These are phyloP conservation scores for Anas bahamensis DNA, from an alignment of 2,797 vertebrate species.

Conservation along the genomic window DNA sequence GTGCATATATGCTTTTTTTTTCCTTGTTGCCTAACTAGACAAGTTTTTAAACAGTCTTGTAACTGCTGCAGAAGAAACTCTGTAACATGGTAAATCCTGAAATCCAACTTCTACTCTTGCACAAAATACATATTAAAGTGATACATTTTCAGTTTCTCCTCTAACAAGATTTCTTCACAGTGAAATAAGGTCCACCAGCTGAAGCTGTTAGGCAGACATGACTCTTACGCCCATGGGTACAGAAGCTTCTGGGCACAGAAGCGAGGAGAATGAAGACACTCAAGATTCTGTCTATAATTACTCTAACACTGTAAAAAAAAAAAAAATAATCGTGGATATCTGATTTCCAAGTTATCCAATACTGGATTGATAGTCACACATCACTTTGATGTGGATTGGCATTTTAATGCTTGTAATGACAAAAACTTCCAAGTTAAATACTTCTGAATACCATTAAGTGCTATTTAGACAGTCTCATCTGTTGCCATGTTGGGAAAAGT, in stretches of 20 bases:
- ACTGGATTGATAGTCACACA: background rate
- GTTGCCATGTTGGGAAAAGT: constrained; percentile 7
- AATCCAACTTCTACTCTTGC: background rate
- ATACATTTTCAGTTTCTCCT: background rate
- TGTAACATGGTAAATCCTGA: background rate
- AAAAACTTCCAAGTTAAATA: constrained; percentile 30
- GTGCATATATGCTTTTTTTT: background rate
- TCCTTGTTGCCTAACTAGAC: background rate
- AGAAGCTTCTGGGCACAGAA: background rate
- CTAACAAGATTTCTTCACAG: background rate
- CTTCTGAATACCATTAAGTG: constrained; percentile 9
- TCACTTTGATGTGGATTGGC: constrained; percentile 16
- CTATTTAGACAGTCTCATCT: constrained; percentile 9
- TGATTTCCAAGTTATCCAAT: background rate
- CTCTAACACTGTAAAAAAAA: background rate
- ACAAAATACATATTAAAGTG: background rate
- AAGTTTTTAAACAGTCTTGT: background rate
- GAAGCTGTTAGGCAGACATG: background rate
- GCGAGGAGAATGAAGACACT: background rate
- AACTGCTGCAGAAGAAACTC: background rate
- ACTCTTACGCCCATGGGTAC: background rate
- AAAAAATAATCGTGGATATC: background rate
- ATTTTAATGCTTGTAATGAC: constrained; percentile 9
- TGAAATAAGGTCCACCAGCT: background rate
- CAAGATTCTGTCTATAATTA: background rate